phyloP scores from a whole-genome alignment of 2,113 vertebrate genomes.

The Leuciscus idus region DNA sequence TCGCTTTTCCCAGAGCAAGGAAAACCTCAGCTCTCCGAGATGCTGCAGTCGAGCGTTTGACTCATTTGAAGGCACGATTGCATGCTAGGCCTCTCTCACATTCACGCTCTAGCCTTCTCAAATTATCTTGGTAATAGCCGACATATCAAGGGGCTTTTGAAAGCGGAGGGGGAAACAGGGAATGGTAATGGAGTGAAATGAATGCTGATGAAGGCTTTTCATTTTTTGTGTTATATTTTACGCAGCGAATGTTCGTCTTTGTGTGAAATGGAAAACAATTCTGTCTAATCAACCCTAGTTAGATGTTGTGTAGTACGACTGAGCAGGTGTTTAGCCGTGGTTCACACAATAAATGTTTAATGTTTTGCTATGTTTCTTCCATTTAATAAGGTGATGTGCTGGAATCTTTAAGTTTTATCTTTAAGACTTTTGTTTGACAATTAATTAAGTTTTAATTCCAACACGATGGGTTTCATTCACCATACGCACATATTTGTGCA shows the following conservation, averaged over 20 bases:
- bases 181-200: constrained; percentile 64
- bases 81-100: constrained; percentile 36
- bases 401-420: not conserved
- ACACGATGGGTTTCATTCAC: not conserved
- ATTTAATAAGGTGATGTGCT: not conserved
- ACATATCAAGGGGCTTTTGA: constrained; percentile 59
- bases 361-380: not conserved
- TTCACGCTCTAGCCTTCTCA: constrained; percentile 50
- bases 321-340: not conserved
- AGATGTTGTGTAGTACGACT: constrained; percentile 46
- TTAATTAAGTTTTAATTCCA: not conserved
- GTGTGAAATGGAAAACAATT: constrained; percentile 71
- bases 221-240: constrained; percentile 12
- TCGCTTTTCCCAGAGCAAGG: constrained; percentile 50
- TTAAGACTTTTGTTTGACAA: not conserved
- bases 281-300: constrained; percentile 63
- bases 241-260: constrained; percentile 59
- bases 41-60: constrained; percentile 51
- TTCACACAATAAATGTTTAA: not conserved
- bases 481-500: not conserved
- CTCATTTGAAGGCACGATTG: constrained; percentile 56
- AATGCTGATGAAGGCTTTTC: constrained; percentile 61
- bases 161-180: constrained; percentile 49
- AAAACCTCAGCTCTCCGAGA: constrained; percentile 37
- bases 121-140: constrained; percentile 66